Base-by-base conservation (phyloP, 2,888 invertebrate species). In the Amblyteles armatorius region DNA sequence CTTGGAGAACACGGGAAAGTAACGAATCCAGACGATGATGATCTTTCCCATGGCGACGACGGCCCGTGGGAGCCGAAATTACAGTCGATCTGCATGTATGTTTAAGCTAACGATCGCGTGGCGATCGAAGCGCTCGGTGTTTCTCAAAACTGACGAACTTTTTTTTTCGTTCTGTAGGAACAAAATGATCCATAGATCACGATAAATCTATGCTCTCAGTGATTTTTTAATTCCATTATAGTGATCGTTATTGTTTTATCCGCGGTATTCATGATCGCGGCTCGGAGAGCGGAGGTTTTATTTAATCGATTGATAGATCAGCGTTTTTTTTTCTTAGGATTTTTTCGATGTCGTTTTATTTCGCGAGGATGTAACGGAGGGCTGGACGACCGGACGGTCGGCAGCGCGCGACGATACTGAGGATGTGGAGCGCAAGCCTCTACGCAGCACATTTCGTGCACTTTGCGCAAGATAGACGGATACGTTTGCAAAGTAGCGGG, bases 1-100 rank as follows among this genome's bases (percentile, higher is more conserved):
- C 90, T 91, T 89, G 48, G 88, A 86, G 87, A 88, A 91, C 72
- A 90, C 90, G 16, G 93, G 92, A 72, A 88, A 89, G 83, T 93
- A 93, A 67, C 90, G 81, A 86, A 93, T 93, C 86, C 91, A 89
- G 79, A 93, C 77, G 86, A 91, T 85, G 81, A 89, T 79, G 44
- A 79, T 90, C 84, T 89, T 87, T 79, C 87, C 72, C 91, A 92
- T 91, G 83, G 40, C 73, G 73, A 44, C 81, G 84, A 88, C 84
- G 88, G 89, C 84, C 90, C 89, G 89, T 87, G 88, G 88, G 82
- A 69, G 77, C 80, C 80, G 26, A 57, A 29, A 78, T 60, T 57
- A 65, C 72, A 22, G 4, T 29, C 36, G 63, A 50, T n/a, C 69
- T 29, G 19, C 26, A 71, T 71, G 22, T 71, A n/a, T 7, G 16